Percentiles rank a stretch among this genome's conserved stretches.
These are phyloP conservation scores for Pycnomerus fuliginosus DNA, from an alignment of 2,888 invertebrate genomes.

Conservation along the genomic window DNA sequence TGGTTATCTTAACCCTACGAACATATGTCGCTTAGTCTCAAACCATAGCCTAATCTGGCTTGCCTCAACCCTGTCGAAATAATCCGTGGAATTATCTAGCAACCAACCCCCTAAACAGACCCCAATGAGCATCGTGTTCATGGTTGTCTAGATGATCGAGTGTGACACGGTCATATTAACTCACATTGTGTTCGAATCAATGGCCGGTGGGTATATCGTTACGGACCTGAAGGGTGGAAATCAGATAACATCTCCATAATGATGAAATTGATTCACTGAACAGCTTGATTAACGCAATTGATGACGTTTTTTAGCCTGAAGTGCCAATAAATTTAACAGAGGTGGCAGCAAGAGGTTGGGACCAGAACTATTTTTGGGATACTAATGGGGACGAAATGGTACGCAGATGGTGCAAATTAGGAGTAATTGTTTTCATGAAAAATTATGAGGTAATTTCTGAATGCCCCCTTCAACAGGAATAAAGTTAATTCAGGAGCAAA, in stretches of 20 bases:
- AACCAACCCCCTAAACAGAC: constrained; percentile 13
- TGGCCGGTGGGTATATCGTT: constrained; percentile 31
- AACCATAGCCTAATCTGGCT: constrained; percentile 40
- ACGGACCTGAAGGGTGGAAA: constrained; percentile 33
- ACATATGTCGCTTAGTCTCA: constrained; percentile 37
- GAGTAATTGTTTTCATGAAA: constrained; percentile 8
- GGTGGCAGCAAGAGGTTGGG: constrained; percentile 29
- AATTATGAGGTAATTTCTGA: no score
- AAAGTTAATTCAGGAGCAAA: no score
- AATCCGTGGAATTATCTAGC: constrained; percentile 19
- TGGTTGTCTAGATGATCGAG: constrained; percentile 47
- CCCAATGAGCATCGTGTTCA: constrained; percentile 30
- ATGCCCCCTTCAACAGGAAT: no score
- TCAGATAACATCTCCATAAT: constrained; percentile 45
- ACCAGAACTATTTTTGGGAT: constrained; percentile 34
- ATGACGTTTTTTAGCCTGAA: constrained; percentile 42
- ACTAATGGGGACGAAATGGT: constrained; percentile 37
- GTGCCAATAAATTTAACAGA: constrained; percentile 44
- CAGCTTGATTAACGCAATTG: constrained; percentile 46
- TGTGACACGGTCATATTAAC: constrained; percentile 51
- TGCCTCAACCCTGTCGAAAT: constrained; percentile 29
- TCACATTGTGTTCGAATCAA: constrained; percentile 49
- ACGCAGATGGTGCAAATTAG: constrained; percentile 30
- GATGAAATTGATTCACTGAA: constrained; percentile 41
- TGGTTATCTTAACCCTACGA: no score